Base-by-base conservation (phyloP, 2,113 vertebrate species). In the Scomber japonicus region DNA sequence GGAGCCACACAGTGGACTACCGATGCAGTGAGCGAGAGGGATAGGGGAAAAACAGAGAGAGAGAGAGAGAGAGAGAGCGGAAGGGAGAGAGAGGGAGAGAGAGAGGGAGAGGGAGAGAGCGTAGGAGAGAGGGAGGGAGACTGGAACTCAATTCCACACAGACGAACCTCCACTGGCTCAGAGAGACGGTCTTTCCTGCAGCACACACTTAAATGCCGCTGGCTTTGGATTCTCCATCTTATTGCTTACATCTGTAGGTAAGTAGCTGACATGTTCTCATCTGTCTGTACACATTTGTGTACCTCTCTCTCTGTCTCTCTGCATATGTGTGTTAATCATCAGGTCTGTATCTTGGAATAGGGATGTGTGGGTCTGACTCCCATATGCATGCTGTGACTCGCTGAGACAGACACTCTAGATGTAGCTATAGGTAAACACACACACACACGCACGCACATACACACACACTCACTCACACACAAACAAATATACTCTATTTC, bases 61-160 rank as follows among this genome's bases (percentile, higher is more conserved):
- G 88, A 67, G 85, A 62, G 56, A 30, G 86, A 31, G 86, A 51
- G 65, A 61, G 70, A 17, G 78, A 44, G 76, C 17, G 78, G 46
- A 69, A 55, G 82, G 24, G 70, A 19, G 79, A 35, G 78, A 35
- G 66, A 77, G 77, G 48, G 70, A 15, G 74, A 40, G 31, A 27
- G 24, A 27, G 24, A 27, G 71, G 45, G 30, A 63, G 65, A 19
- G 75, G 35, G 69, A 51, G 69, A 56, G 31, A 49, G 53, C 64
- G 72, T 62, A 70, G 63, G 85, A 63, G 76, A 50, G 86, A 81
- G 85, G 71, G 83, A 87, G 89, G 35, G 81, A 80, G 79, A 56
- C 80, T 91, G 88, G 88, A 93, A 91, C 89, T 90, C 84, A 67
- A 73, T 84, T 90, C 65, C 89, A 93, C 89, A 84, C 84, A 83